These are phyloP conservation scores for Furcifer pardalis DNA, from an alignment of 2,797 vertebrate species.

Conservation along the genomic window DNA sequence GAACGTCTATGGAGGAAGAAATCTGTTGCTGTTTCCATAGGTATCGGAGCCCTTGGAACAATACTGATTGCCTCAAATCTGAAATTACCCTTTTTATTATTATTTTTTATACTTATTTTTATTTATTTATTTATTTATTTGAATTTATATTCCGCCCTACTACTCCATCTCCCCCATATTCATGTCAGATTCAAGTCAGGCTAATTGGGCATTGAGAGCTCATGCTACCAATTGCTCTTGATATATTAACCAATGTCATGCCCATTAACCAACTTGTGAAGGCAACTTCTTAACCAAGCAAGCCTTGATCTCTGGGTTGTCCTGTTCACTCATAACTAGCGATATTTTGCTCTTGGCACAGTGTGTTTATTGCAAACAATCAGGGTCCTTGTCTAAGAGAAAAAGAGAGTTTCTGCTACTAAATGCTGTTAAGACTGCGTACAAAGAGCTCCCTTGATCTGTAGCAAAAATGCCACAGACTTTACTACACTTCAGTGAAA, in stretches of 20 bases:
- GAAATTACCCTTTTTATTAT: too few relatives aligned
- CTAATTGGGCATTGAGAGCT: neutral
- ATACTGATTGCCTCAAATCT: too few relatives aligned
- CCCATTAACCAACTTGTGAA: slow-evolving; percentile 19
- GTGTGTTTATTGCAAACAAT: neutral
- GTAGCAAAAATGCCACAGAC: neutral
- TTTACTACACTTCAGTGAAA: slow-evolving; percentile 7
- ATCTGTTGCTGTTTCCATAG: too few relatives aligned
- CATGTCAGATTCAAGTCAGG: neutral
- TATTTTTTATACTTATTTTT: too few relatives aligned
- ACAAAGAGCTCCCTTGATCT: neutral
- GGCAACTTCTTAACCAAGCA: neutral
- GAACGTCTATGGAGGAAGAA: too few relatives aligned
- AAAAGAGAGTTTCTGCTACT: neutral
- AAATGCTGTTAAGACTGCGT: neutral
- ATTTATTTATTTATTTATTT: too few relatives aligned
- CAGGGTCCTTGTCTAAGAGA: neutral
- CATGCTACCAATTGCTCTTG: neutral
- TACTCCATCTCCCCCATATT: neutral
- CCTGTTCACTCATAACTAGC: slow-evolving; percentile 2
- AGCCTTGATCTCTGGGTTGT: neutral
- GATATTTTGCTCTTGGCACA: neutral
- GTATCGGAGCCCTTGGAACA: too few relatives aligned
- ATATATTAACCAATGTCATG: slow-evolving; percentile 8
- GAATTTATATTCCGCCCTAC: too few relatives aligned